Percentiles rank a stretch among this genome's conserved stretches.
phyloP scores from a whole-genome alignment of 2,113 vertebrate genomes.

The Donacobius atricapilla region DNA sequence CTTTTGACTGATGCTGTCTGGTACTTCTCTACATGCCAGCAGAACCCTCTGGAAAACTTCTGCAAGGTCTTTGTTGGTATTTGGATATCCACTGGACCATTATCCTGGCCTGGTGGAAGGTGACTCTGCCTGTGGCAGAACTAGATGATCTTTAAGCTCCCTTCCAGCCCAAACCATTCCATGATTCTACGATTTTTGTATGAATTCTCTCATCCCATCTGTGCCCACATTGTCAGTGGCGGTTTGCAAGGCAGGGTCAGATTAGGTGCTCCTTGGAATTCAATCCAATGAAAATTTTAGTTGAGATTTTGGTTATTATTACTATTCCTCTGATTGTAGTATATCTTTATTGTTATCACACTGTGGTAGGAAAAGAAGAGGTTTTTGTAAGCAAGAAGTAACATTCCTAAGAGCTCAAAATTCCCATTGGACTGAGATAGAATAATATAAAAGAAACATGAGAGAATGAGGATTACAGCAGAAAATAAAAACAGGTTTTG shows the following conservation, averaged over 20 bases:
- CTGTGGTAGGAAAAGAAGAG: neutral
- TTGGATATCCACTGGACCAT: neutral
- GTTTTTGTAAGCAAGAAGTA: neutral
- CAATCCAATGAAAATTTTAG: neutral
- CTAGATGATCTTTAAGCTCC: neutral
- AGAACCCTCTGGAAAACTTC: neutral
- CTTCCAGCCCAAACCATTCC: neutral
- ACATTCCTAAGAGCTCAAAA: neutral
- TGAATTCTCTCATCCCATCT: neutral
- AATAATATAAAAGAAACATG: conserved; percentile 5
- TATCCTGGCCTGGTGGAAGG: neutral
- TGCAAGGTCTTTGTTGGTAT: neutral
- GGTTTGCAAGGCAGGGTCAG: neutral
- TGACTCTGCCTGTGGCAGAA: too few relatives aligned
- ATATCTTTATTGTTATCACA: neutral
- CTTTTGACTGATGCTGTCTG: neutral
- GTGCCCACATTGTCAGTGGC: neutral
- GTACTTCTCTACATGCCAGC: neutral
- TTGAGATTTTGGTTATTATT: neutral
- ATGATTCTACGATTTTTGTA: neutral
- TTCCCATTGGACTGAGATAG: neutral
- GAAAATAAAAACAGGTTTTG: neutral
- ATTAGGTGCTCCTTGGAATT: neutral
- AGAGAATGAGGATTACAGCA: neutral
- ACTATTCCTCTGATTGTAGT: neutral